Percentiles rank a stretch among this genome's conserved stretches.
Evolutionary conservation across 2,113 vertebrate genomes (phyloP).

Genomic region (Meles meles): DNA sequence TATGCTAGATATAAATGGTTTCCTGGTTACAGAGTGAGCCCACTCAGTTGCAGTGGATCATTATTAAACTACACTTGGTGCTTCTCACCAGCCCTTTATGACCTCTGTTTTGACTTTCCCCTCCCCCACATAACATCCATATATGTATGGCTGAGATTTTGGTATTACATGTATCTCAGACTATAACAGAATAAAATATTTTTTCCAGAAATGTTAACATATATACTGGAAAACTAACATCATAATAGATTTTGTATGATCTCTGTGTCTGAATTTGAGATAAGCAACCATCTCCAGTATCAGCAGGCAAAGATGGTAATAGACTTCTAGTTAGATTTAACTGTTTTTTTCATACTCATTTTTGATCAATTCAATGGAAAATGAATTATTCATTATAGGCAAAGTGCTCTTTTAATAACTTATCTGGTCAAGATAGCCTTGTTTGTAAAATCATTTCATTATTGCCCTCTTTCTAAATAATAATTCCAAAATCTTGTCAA

Average conservation of each 20-base stretch:
- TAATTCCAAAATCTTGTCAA: neutral
- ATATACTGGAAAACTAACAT: neutral
- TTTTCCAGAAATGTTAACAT: neutral
- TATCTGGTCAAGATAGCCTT: neutral
- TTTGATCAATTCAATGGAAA: neutral
- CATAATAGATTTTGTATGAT: neutral
- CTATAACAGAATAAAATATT: neutral
- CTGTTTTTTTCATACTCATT: neutral
- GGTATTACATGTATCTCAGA: neutral
- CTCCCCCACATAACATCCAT: neutral
- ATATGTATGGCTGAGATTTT: neutral
- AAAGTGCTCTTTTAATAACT: neutral
- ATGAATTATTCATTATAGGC: neutral
- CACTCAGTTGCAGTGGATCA: accelerated
- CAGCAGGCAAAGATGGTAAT: neutral
- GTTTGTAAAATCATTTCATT: neutral
- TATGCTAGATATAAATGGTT: neutral
- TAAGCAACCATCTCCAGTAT: neutral
- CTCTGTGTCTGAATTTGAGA: neutral
- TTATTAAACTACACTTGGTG: neutral
- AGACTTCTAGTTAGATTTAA: neutral
- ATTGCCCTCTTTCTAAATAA: neutral
- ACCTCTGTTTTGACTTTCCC: neutral
- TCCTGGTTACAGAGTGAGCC: neutral
- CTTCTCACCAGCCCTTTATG: neutral